phyloP scores from a whole-genome alignment of 2,888 invertebrate genomes.

The Plemyria rubiginata region DNA sequence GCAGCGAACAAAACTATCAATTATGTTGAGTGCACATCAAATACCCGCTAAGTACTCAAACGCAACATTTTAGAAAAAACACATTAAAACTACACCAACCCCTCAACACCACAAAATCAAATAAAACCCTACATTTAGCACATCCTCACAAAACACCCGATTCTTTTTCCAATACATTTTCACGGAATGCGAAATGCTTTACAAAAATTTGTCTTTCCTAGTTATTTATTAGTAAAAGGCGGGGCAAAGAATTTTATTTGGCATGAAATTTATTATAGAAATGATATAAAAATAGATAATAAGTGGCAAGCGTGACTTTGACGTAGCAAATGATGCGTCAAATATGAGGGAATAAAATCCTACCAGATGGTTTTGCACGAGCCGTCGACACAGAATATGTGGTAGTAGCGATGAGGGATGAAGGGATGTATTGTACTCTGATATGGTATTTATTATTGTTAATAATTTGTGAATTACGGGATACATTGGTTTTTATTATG shows the following conservation, averaged over 20 bases:
- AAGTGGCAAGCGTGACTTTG: conserved; percentile 76
- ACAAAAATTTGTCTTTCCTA: conserved; percentile 42
- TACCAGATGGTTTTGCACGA: conserved; percentile 68
- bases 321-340: conserved; percentile 71
- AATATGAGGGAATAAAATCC: conserved; percentile 55
- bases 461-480: conserved; percentile 38
- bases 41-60: conserved; percentile 46
- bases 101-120: conserved; percentile 47
- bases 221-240: conserved; percentile 63
- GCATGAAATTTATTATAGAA: conserved; percentile 76
- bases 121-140: conserved; percentile 58
- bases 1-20: conserved; percentile 49
- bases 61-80: conserved; percentile 39
- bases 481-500: conserved; percentile 39
- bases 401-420: conserved; percentile 13
- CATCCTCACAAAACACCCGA: conserved; percentile 47
- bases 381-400: conserved; percentile 39
- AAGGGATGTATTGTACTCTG: conserved; percentile 42
- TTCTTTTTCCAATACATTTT: conserved; percentile 43
- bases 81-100: conserved; percentile 52
- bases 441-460: conserved; percentile 41
- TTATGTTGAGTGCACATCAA: conserved; percentile 54
- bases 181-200: conserved; percentile 53
- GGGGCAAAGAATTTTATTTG: conserved; percentile 76
- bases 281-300: conserved; percentile 77